These are phyloP conservation scores for Dolichopus griseipennis DNA, from an alignment of 2,888 invertebrate species.

Conservation along the genomic window DNA sequence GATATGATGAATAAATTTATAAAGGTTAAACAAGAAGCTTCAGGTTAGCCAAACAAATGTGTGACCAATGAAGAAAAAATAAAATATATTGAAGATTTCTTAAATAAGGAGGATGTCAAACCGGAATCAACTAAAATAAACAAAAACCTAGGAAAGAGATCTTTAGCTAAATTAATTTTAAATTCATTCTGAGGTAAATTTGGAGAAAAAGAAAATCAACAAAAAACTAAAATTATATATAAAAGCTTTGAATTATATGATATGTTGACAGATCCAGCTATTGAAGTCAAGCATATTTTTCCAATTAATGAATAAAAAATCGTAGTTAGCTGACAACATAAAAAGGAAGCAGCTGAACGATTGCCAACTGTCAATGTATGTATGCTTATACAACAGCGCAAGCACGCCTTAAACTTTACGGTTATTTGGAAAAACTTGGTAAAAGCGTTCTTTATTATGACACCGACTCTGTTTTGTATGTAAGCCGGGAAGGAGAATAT, in stretches of 20 bases:
- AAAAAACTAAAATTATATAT: slow-evolving; percentile 22
- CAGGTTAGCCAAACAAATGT: slow-evolving; percentile 23
- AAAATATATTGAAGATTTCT: slow-evolving; percentile 24
- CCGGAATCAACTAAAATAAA: slow-evolving; percentile 23
- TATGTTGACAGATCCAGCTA: slow-evolving; percentile 1
- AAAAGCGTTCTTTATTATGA: too few species aligned
- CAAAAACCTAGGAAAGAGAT: slow-evolving; percentile 26
- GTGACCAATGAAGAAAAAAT: slow-evolving; percentile 19
- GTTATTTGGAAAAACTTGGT: too few species aligned
- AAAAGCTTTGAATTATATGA: slow-evolving; percentile 15
- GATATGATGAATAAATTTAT: slow-evolving; percentile 28
- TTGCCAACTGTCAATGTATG: slow-evolving; percentile 21
- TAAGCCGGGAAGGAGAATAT: too few species aligned
- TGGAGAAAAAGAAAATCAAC: slow-evolving; percentile 25
- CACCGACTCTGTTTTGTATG: too few species aligned
- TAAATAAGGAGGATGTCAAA: slow-evolving; percentile 23
- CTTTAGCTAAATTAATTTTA: slow-evolving; percentile 27
- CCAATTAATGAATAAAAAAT: slow-evolving; percentile 12
- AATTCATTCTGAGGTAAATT: slow-evolving; percentile 32
- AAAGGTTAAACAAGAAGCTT: slow-evolving; percentile 27
- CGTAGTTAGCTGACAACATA: not conserved
- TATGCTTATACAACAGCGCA: slow-evolving; percentile 35
- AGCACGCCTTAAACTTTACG: slow-evolving; percentile 31
- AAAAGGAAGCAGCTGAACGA: too few species aligned
- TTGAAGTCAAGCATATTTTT: not conserved